Evolutionary conservation across 2,888 invertebrate species (phyloP).

Genomic region (Monoplex corrugatus): DNA sequence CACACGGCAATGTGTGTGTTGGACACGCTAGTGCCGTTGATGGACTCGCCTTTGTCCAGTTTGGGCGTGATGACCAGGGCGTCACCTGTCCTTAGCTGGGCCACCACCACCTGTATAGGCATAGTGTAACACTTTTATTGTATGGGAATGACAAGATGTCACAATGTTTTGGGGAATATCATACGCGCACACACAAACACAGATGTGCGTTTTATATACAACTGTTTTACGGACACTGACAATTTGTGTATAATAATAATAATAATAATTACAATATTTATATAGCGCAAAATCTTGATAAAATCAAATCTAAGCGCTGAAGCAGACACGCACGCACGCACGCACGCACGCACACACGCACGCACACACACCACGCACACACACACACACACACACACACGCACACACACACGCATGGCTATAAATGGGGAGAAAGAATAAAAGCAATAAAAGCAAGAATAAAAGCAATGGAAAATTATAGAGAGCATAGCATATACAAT

Average conservation of each 20-base stretch:
- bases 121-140: not conserved
- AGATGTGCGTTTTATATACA: not conserved
- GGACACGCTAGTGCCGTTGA: conserved; percentile 76
- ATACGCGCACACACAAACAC: too few species aligned
- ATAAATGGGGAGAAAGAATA: too few species aligned
- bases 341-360: too few species aligned
- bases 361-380: not conserved
- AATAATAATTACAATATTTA: too few species aligned
- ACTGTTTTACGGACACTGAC: not conserved
- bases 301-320: too few species aligned
- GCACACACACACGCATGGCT: not conserved
- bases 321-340: too few species aligned
- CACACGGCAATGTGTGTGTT: conserved; percentile 77
- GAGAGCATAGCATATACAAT: too few species aligned
- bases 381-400: conserved; percentile 4
- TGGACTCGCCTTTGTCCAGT: conserved; percentile 83
- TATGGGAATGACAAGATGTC: too few species aligned
- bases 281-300: too few species aligned
- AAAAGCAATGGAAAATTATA: too few species aligned
- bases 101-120: conserved; percentile 88
- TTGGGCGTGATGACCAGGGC: conserved; percentile 93
- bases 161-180: too few species aligned
- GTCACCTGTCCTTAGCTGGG: conserved; percentile 97
- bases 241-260: not conserved
- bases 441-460: too few species aligned